Percentiles rank a stretch among this genome's conserved stretches.
Evolutionary conservation across 2,797 vertebrate species (phyloP).

Genomic region (Coregonus ussuriensis): DNA sequence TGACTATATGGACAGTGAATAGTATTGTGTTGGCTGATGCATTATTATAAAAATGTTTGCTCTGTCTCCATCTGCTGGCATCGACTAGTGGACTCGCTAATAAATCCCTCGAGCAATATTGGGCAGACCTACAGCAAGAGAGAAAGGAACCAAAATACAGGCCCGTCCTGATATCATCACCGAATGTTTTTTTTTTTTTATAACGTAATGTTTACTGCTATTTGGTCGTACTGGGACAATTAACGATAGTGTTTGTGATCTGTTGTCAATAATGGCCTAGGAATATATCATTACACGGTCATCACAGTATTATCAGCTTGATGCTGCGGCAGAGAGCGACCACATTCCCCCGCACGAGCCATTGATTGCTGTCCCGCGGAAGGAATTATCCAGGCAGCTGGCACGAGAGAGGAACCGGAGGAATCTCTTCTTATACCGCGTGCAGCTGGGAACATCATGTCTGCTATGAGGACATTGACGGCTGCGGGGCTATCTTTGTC

Average conservation of each 20-base stretch:
- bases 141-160: background rate
- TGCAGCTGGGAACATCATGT: conserved; percentile 65
- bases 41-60: background rate
- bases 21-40: too few relatives aligned
- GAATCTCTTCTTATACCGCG: conserved; percentile 1
- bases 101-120: background rate
- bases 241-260: too few relatives aligned
- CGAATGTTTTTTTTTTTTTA: background rate
- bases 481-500: conserved; percentile 86
- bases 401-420: conserved; percentile 16
- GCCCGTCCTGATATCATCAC: background rate
- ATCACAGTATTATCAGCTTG: conserved; percentile 14
- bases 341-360: conserved; percentile 33
- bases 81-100: conserved; percentile 13
- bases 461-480: conserved; percentile 89
- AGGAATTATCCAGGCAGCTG: conserved; percentile 20
- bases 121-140: background rate
- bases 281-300: background rate
- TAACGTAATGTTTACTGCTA: background rate
- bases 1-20: background rate
- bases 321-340: conserved; percentile 30
- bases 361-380: conserved; percentile 28
- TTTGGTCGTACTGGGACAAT: background rate
- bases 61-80: conserved; percentile 41
- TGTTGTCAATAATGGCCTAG: background rate